Evolutionary conservation across 2,797 vertebrate genomes (phyloP).

Genomic region (Lates japonicus): DNA sequence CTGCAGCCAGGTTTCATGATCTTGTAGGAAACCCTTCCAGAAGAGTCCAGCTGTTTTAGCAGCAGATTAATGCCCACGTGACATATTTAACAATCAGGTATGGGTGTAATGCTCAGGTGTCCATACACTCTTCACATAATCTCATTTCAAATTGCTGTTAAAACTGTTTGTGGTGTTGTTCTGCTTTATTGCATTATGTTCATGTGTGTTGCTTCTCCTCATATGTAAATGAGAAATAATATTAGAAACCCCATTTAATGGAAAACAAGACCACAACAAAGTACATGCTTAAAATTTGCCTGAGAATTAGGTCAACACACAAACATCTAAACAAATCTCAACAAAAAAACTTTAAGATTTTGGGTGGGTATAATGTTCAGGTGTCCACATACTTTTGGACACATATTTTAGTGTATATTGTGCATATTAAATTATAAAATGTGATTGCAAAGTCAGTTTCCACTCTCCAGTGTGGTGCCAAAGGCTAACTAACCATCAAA

Average conservation of each 20-base stretch:
- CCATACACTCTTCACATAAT: neutral
- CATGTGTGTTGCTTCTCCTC: neutral
- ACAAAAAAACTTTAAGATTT: neutral
- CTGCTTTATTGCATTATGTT: neutral
- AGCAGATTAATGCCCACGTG: neutral
- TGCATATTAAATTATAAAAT: neutral
- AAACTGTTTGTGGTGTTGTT: neutral
- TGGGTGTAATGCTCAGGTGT: neutral
- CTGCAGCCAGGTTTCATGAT: neutral
- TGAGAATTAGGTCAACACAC: neutral
- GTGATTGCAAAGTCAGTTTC: neutral
- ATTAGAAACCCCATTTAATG: neutral
- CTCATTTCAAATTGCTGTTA: neutral
- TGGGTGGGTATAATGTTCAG: neutral
- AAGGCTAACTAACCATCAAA: neutral
- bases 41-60: too few species aligned
- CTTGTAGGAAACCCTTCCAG: neutral
- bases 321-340: neutral
- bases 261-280: neutral
- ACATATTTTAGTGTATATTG: neutral
- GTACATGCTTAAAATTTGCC: neutral
- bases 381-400: neutral
- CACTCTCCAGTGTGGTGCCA: neutral
- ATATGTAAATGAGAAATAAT: neutral
- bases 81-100: neutral